Evolutionary conservation across 2,113 vertebrate genomes (phyloP).

Genomic region (Australoheros scitulus): DNA sequence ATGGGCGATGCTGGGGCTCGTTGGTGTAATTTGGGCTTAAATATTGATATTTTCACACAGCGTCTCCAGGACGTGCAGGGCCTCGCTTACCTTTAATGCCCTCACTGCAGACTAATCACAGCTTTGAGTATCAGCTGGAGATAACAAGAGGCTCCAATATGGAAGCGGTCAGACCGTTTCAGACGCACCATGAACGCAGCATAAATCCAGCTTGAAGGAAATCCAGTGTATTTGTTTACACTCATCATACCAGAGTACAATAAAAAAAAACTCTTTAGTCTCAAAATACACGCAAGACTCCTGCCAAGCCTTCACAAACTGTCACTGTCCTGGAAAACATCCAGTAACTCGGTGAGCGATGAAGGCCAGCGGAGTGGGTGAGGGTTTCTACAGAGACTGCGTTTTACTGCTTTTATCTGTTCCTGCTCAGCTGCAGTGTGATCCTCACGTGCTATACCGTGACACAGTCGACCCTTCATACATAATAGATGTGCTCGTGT

Average conservation of each 20-base stretch:
- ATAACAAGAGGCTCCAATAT: background rate
- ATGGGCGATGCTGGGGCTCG: background rate
- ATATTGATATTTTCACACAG: background rate
- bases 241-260: background rate
- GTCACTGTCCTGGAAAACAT: background rate
- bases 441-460: constrained; percentile 36
- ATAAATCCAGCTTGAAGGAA: background rate
- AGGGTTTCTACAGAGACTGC: constrained; percentile 1
- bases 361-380: constrained; percentile 15
- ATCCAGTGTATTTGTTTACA: background rate
- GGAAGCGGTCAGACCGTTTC: background rate
- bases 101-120: background rate
- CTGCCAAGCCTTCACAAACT: background rate
- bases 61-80: background rate
- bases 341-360: constrained; percentile 4
- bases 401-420: constrained; percentile 23
- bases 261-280: background rate
- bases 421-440: constrained; percentile 15
- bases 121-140: background rate
- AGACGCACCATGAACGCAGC: background rate
- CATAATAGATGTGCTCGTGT: constrained; percentile 60
- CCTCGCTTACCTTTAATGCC: background rate
- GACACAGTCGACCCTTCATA: constrained; percentile 51
- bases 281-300: background rate
- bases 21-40: background rate